A percentile compares a stretch with the other conserved stretches of the same genome.
These are phyloP conservation scores for Meleagris gallopavo DNA, from an alignment of 2,113 vertebrate genomes.

Conservation along the genomic window DNA sequence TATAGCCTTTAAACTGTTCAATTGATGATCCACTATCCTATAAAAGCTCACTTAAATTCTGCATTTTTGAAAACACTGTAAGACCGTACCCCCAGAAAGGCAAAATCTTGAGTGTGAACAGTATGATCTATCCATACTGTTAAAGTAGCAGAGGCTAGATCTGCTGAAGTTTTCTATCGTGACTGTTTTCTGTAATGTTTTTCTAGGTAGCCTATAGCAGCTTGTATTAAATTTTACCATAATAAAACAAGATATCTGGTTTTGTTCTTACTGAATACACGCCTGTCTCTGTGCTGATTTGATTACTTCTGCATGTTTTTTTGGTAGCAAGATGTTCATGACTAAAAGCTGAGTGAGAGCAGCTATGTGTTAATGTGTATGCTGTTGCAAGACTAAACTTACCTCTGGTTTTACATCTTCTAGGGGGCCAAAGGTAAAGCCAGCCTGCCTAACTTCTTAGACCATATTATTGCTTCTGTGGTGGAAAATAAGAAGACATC, in stretches of 20 bases:
- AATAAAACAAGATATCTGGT: background rate
- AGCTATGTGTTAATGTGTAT: background rate
- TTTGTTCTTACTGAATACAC: background rate
- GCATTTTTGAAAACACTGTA: background rate
- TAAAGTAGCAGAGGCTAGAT: background rate
- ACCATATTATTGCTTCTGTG: conserved; percentile 98
- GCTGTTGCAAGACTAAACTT: background rate
- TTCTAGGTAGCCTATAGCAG: background rate
- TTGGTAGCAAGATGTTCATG: background rate
- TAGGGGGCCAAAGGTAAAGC: conserved; percentile 93
- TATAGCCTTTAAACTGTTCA: background rate
- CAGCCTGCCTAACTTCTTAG: conserved; percentile 95
- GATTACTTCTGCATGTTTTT: background rate
- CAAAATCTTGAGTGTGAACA: background rate
- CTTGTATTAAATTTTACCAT: background rate
- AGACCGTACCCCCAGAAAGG: background rate
- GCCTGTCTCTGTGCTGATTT: background rate
- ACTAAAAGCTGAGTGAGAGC: background rate
- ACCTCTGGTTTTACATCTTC: conserved; percentile 54
- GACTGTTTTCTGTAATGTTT: background rate
- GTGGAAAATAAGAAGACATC: conserved; percentile 98
- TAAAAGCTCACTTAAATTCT: background rate
- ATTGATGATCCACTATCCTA: background rate
- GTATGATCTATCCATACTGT: no score
- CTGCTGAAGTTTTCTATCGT: background rate